These are phyloP conservation scores for Enteromius argenteus DNA, from an alignment of 2,797 vertebrate genomes.

Conservation along the genomic window DNA sequence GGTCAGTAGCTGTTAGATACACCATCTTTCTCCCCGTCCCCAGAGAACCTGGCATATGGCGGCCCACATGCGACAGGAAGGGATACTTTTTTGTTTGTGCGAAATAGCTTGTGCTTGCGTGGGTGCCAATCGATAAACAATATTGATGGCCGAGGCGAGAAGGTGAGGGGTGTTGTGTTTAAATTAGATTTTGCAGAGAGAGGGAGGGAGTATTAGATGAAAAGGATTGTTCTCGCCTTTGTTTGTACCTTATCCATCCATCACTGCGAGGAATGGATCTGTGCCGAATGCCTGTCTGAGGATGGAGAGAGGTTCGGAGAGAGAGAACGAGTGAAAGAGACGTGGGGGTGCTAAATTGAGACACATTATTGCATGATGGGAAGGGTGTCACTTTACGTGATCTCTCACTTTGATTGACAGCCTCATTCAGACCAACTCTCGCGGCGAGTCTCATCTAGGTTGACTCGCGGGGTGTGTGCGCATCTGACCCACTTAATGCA, in stretches of 20 bases:
- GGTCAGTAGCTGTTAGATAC: slow-evolving; percentile 59
- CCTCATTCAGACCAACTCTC: slow-evolving; percentile 39
- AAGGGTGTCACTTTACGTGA: slow-evolving; percentile 56
- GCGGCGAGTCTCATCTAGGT: slow-evolving; percentile 33
- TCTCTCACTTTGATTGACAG: slow-evolving; percentile 59
- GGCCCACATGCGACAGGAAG: slow-evolving; percentile 10
- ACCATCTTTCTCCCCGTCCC: slow-evolving; percentile 35
- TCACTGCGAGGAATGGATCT: slow-evolving; percentile 39
- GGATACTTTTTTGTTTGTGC: background rate
- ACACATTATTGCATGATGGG: slow-evolving; percentile 55
- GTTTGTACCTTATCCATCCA: slow-evolving; percentile 50
- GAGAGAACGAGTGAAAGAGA: slow-evolving; percentile 12
- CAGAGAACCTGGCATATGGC: slow-evolving; percentile 1
- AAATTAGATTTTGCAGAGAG: slow-evolving; percentile 30
- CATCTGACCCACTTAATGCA: slow-evolving; percentile 37
- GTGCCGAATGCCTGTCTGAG: slow-evolving; percentile 44
- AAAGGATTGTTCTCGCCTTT: slow-evolving; percentile 44
- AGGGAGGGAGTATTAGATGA: slow-evolving; percentile 23
- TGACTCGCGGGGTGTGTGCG: background rate
- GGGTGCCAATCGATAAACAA: slow-evolving; percentile 39
- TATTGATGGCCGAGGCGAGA: slow-evolving; percentile 21
- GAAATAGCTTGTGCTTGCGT: background rate
- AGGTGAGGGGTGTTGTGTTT: slow-evolving; percentile 37
- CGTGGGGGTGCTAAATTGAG: slow-evolving; percentile 56
- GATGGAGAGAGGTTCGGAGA: slow-evolving; percentile 18